phyloP scores from a whole-genome alignment of 2,113 vertebrate species.

The human region GRCh38 chr11:9948501-9949000 shows the following conservation, averaged over 20 bases:
- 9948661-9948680: neutral
- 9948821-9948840: neutral
- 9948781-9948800: neutral
- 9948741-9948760: neutral
- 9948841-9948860: neutral
- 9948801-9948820: neutral
- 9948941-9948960: neutral
- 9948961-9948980: neutral
- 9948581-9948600: neutral
- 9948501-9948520: neutral
- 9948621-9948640: neutral
- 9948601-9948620: neutral
- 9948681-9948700: neutral
- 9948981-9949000: neutral
- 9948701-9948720: neutral
- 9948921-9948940: neutral
- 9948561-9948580: neutral
- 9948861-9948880: neutral
- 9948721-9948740: neutral
- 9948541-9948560: neutral
- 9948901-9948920: neutral
- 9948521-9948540: neutral
- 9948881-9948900: neutral
- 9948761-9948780: neutral
- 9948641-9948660: neutral